Base-by-base conservation (phyloP, 2,113 vertebrate species). In the Melanostigma gelatinosum region DNA sequence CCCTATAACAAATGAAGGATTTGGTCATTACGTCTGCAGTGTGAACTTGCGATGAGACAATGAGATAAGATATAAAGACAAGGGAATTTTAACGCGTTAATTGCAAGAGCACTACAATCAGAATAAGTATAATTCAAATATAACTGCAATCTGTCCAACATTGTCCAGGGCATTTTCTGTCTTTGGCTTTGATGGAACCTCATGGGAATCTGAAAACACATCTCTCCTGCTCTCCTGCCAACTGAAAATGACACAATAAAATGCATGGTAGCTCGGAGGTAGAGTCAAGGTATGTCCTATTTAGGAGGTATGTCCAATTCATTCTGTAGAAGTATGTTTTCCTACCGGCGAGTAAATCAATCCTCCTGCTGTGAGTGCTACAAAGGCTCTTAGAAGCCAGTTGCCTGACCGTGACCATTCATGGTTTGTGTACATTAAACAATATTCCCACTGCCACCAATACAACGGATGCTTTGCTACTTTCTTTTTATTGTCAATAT, bases 131-230 rank as follows among this genome's bases (percentile, higher is more conserved):
- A 18, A 44, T 8, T 0, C 38, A 46, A 42, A 60, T 34, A 46
- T 6, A 74, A 12, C 44, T 6, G 44, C 10, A n/a, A 66, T 73
- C 22, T 34, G 34, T 34, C 34, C 34, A 34, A 34, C 34, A 34
- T 16, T 44, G 27, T 75, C 6, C 36, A 24, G 18, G 34, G 13
- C 6, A 8, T n/a, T 77, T 42, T 32, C 16, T 27, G 1, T 68
- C 54, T 62, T 68, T 15, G 40, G 54, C 32, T 74, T 63, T 74
- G 44, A 68, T 69, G 15, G 18, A 46, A 69, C 54, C n/a, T n/a
- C 34, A 60, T 9, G 0, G 40, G 50, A 64, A 58, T 72, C 32
- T 42, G 52, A 32, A 50, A 75, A 18, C 50, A 66, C 60, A 67
- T 22, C 62, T 36, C 34, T 42, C 22, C 46, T 8, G 24, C 46